Base-by-base conservation (phyloP, 2,113 vertebrate species). In the Melanostigma gelatinosum region DNA sequence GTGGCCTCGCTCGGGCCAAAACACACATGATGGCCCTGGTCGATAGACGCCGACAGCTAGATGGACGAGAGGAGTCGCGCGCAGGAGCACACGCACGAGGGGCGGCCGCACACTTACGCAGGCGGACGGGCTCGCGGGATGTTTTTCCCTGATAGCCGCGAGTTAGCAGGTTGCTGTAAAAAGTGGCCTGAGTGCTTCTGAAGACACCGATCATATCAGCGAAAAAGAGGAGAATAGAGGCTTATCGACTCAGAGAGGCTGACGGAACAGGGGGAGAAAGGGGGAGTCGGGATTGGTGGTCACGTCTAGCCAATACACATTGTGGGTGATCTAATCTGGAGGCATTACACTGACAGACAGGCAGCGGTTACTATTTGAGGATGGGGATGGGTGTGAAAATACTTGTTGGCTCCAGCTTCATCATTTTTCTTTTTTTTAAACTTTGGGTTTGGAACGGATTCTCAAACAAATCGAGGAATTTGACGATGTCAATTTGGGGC, bases 191-290 rank as follows among this genome's bases (percentile, higher is more conserved):
- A 89, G 92, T 93, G 92, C 91, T 91, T 89, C 87, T 89, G 85
- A 93, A 93, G 94, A 94, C 91, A 91, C 77, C 85, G 93, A 94
- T 95, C 93, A 94, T 95, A 94, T 95, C 94, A 93, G 91, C 20
- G 29, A 70, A 87, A 57, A 88, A 87, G 87, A 85, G 88, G 87
- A 91, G 89, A 91, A 92, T 87, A 86, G 88, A 85, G 86, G 80
- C 71, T 90, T 91, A 94, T 94, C 89, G 92, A 94, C 91, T 91
- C 72, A 32, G 36, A 60, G 75, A 78, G 76, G 80, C 58, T 87
- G 89, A 90, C 72, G 46, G 88, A 52, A 85, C 77, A 63, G 79
- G 54, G 55, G 69, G 64, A 29, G 52, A 40, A 75, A 60, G 75
- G 13, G 81, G 66, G 75, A 61, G 74, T 22, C 1, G 8, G 77